Evolutionary conservation across 2,113 vertebrate genomes (phyloP).

Genomic region (Dolichotis patagonum): DNA sequence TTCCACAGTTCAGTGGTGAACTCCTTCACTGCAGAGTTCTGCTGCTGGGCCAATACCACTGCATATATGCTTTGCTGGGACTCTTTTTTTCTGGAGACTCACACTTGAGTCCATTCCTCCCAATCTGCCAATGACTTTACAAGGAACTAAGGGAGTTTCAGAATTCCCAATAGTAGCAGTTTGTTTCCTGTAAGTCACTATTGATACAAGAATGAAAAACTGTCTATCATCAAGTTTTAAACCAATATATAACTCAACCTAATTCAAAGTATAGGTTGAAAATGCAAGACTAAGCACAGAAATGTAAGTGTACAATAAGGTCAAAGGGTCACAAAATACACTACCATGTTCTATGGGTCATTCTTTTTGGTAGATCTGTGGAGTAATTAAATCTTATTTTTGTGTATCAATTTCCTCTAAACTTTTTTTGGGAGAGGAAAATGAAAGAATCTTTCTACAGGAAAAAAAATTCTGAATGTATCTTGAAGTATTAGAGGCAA

Average conservation of each 20-base stretch:
- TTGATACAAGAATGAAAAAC: conserved; percentile 22
- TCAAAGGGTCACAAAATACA: background rate
- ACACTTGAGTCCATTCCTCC: background rate
- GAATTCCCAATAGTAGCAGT: background rate
- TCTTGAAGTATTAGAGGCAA: conserved; percentile 39
- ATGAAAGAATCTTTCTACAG: background rate
- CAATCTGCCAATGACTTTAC: background rate
- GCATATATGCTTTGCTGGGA: background rate
- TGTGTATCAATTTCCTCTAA: conserved; percentile 6
- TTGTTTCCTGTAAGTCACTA: background rate
- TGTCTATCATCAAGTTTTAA: background rate
- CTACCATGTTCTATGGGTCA: background rate
- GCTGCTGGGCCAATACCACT: background rate
- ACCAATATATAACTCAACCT: background rate
- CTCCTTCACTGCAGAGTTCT: background rate
- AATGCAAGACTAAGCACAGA: background rate
- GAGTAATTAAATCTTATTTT: background rate
- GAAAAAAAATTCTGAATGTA: background rate
- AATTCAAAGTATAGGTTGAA: background rate
- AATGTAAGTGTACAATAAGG: background rate
- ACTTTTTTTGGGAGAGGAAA: background rate
- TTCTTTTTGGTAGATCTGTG: background rate
- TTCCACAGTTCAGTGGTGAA: background rate
- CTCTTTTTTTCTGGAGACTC: background rate
- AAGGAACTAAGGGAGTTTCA: conserved; percentile 25